Base-by-base conservation (phyloP, 1,140 invertebrate species). In the Bacillus rossius region DNA sequence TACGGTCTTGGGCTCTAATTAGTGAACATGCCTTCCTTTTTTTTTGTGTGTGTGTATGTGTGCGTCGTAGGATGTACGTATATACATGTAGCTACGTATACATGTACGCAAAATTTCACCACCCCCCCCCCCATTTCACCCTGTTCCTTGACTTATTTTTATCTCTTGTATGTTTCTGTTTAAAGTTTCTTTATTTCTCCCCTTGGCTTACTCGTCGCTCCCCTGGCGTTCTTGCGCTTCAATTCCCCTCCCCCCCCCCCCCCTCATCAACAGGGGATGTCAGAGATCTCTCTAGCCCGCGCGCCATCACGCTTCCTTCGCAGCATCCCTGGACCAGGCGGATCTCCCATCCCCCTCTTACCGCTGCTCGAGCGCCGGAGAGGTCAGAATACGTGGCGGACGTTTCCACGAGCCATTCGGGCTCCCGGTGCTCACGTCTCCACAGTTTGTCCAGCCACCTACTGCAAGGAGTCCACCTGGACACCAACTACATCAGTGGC, bases 241-340 rank as follows among this genome's bases (percentile, higher is more conserved):
- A 14, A 10, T 47, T 20, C 22, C 10, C 5, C 43, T 10, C 43
- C 43, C 2, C 19, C 14, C 43, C 19, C 43, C 22, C 71, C 75
- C 69, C 75, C 75, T 75, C 75, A 76, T 76, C 75, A 75, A 71
- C 75, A 75, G 74, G 75, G 75, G 75, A 75, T 72, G 71, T n/a
- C 29, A 10, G 10, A 34, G 29, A 34, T 34, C 29, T 34, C 29
- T 7, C 5, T 34, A 34, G 29, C 5, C 29, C 29, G 4, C 29
- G 29, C 29, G 10, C 5, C 10, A 34, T 4, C 5, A 4, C 29
- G 4, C 29, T 4, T 69, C 65, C 64, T 65, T 64, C 67, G 67
- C 68, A 65, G 62, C 68, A 63, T 34, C 29, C 29, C 29, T 34
- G 29, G 29, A 34, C 5, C 29, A 34, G 10, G 4, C 29, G n/a